A percentile compares a stretch with the other conserved stretches of the same genome.
phyloP scores from a whole-genome alignment of 2,113 vertebrate genomes.

The Odocoileus hemionus region DNA sequence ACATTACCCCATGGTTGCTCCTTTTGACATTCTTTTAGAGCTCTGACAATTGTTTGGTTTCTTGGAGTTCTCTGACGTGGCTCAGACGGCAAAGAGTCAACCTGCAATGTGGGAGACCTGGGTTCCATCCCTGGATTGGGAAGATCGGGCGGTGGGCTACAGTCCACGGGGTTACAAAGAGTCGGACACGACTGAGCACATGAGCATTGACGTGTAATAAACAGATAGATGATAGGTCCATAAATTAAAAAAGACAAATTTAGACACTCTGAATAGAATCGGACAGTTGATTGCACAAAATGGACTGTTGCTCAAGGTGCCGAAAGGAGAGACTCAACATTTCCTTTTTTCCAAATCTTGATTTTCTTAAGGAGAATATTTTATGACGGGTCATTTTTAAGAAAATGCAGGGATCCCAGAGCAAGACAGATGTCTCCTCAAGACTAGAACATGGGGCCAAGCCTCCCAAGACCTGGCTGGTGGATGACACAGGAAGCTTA shows the following conservation, averaged over 20 bases:
- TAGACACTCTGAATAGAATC: background rate
- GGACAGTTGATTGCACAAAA: background rate
- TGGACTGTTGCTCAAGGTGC: background rate
- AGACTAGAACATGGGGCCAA: background rate
- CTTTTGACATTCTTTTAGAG: background rate
- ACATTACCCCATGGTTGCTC: background rate
- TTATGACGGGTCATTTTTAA: background rate
- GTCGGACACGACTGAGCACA: background rate
- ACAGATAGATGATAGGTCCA: background rate
- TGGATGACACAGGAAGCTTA: background rate
- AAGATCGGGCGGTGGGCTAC: background rate
- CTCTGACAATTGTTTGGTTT: background rate
- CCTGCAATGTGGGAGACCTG: background rate
- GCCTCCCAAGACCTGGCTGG: background rate
- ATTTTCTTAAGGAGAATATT: background rate
- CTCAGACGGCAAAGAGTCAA: background rate
- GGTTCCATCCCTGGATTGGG: background rate
- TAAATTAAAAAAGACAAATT: background rate
- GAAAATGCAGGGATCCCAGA: background rate
- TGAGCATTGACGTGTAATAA: background rate
- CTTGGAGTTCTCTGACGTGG: background rate
- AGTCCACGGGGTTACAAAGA: background rate
- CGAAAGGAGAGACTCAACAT: background rate
- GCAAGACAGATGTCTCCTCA: background rate
- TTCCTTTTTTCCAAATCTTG: background rate